Base-by-base conservation (phyloP, 1,140 invertebrate genomes). In the Chironomus striatipennis region DNA sequence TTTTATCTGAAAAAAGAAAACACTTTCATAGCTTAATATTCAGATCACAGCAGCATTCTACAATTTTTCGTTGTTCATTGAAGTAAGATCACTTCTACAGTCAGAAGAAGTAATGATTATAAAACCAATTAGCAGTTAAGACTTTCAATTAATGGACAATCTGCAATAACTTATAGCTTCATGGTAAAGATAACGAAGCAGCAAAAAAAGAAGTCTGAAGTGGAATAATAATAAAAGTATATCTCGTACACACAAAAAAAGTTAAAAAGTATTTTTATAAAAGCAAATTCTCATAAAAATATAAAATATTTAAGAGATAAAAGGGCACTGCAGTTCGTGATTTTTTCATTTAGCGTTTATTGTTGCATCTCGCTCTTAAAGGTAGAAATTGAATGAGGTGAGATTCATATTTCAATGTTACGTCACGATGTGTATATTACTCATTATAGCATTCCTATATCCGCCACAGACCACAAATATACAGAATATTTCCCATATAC, bases 311-410 rank as follows among this genome's bases (percentile, higher is more conserved):
- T 57, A 12, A 57, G 47, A 57, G 47, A 57, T 57, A 57, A 57
- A 57, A 57, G 47, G 47, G 47, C 47, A 57, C 12, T 70, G 65
- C 18, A 70, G 65, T 70, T 70, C 65, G 65, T 70, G 65, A 70
- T 70, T 20, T 70, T 70, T 70, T 21, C 65, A 70, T 70, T 70
- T 70, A 70, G 65, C 65, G 65, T 17, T 20, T 70, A 70, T 57
- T 57, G 47, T 57, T 12, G 47, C 12, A n/a, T n/a, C 47, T 57
- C 47, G 47, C 47, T 12, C 47, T 57, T 57, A 57, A 57, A 57
- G n/a, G 24, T 34, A 15, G n/a, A 57, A 57, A 57, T 57, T 57
- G 47, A 57, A 57, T 57, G 47, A 57, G 47, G 47, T 57, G 47
- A 57, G 47, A 57, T 57, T 57, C 47, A 57, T 57, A 57, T 57